Evolutionary conservation across 2,888 invertebrate species (phyloP).

Genomic region (Congeria kusceri): DNA sequence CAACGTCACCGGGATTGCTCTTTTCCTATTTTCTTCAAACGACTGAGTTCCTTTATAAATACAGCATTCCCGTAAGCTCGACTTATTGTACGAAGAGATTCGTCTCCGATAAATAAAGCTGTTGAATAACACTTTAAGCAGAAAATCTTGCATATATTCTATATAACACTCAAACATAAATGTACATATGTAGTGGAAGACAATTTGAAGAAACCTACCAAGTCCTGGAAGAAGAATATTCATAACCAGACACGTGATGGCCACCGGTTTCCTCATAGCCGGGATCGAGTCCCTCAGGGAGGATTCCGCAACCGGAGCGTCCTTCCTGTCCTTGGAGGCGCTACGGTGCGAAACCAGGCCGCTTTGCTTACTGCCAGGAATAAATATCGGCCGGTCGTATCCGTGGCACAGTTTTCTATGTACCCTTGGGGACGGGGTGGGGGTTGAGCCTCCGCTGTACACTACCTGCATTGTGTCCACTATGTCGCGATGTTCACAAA

Average conservation of each 20-base stretch:
- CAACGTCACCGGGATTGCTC: too few relatives aligned
- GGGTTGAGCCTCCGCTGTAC: slow-evolving; percentile 79
- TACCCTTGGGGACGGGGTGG: slow-evolving; percentile 76
- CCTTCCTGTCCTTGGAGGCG: slow-evolving; percentile 56
- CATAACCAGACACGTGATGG: slow-evolving; percentile 77
- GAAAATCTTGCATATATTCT: too few relatives aligned
- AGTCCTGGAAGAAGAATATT: slow-evolving; percentile 80
- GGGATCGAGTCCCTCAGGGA: slow-evolving; percentile 80
- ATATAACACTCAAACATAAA: too few relatives aligned
- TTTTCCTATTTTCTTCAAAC: too few relatives aligned
- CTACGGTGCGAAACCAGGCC: slow-evolving; percentile 46
- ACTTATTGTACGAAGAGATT: too few relatives aligned
- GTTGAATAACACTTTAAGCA: too few relatives aligned
- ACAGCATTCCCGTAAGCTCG: too few relatives aligned
- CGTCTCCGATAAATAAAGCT: too few relatives aligned
- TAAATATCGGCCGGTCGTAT: slow-evolving; percentile 76
- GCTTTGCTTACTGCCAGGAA: slow-evolving; percentile 56
- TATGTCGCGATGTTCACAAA: too few relatives aligned
- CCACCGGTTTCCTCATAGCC: slow-evolving; percentile 79
- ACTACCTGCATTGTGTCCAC: slow-evolving; percentile 77
- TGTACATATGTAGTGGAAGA: too few relatives aligned
- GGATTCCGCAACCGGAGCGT: slow-evolving; percentile 64
- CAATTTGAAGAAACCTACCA: too few relatives aligned
- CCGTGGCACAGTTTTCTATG: slow-evolving; percentile 71
- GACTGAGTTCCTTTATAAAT: too few relatives aligned